Evolutionary conservation across 2,113 vertebrate species (phyloP), one percentile per base, ranked within the genome.

Genomic region (Cairina moschata): DNA sequence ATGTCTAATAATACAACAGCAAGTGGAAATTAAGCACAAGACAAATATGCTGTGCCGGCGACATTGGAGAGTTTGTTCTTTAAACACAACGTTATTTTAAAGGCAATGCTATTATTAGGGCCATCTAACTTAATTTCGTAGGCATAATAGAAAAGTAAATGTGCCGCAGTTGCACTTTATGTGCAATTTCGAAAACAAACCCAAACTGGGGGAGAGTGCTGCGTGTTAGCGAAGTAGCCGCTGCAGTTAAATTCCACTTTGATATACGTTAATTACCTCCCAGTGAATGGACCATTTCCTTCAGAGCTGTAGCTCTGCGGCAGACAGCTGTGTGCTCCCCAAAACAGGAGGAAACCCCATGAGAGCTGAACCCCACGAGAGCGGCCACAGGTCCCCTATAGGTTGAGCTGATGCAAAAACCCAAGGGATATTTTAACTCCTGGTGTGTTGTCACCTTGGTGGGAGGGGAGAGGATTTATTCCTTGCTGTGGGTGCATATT

Each of bases 1-100:
- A 98, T 96, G 97, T 94, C 98, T 98, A 97, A 98, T 98, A 98
- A 98, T 97, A 98, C 97, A 97, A 96, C 96, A 94, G 97, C 75
- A 74, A 98, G 97, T 97, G 97, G 94, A 98, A 98, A 98, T 98
- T 98, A 98, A 96, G 95, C 97, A 44, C 88, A 96, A 98, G 97
- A 98, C 97, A 98, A 98, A 98, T 98, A 97, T 63, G 93, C 96
- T 89, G 81, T 12, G 65, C 92, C 63, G 90, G 91, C 94, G 95
- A 96, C 96, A 95, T 91, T 78, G 97, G 97, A 96, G 97, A 98
- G 94, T 97, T 96, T 95, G 96, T 96, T 96, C 96, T 97, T 97
- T 94, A 62, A 87, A 93, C 96, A 95, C 95, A 92, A 80, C 79
- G 89, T 97, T 93, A 88, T 97, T 97, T 97, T 96, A 96, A 97